Percentiles rank a stretch among this genome's conserved stretches.
Conservation (phyloP, 2,113 vertebrate genomes). For the Amphiprion percula region DNA sequence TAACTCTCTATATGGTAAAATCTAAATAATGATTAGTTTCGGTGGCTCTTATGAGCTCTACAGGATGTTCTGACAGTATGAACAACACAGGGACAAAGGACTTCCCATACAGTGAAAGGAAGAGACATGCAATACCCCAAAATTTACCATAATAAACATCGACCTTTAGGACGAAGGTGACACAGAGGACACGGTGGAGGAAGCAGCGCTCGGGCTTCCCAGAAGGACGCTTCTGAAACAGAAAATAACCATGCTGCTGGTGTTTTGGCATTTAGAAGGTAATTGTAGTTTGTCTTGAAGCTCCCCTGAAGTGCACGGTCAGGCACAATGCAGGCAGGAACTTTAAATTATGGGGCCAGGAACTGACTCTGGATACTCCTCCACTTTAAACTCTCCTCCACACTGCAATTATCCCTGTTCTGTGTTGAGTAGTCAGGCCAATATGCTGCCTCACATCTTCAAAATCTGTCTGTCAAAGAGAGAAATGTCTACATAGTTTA, state of each 20-base stretch:
- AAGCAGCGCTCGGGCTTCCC: too few relatives aligned
- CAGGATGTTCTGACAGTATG: background rate
- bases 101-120: slow-evolving; percentile 23
- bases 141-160: slow-evolving; percentile 54
- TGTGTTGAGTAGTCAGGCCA: too few relatives aligned
- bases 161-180: slow-evolving; percentile 28
- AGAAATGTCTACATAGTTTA: too few relatives aligned
- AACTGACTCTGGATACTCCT: background rate
- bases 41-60: too few relatives aligned
- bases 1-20: too few relatives aligned
- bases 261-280: background rate
- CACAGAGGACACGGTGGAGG: slow-evolving; percentile 14
- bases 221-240: background rate
- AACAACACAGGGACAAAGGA: slow-evolving; percentile 11
- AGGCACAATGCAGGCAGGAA: background rate
- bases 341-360: background rate
- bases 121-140: slow-evolving; percentile 35
- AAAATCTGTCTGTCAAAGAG: too few relatives aligned
- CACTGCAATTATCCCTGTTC: too few relatives aligned
- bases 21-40: too few relatives aligned
- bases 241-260: background rate
- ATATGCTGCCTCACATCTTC: too few relatives aligned
- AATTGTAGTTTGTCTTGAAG: background rate
- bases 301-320: background rate
- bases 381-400: too few relatives aligned